Evolutionary conservation across 2,113 vertebrate species (phyloP).

Genomic region (Megaceryle maxima): DNA sequence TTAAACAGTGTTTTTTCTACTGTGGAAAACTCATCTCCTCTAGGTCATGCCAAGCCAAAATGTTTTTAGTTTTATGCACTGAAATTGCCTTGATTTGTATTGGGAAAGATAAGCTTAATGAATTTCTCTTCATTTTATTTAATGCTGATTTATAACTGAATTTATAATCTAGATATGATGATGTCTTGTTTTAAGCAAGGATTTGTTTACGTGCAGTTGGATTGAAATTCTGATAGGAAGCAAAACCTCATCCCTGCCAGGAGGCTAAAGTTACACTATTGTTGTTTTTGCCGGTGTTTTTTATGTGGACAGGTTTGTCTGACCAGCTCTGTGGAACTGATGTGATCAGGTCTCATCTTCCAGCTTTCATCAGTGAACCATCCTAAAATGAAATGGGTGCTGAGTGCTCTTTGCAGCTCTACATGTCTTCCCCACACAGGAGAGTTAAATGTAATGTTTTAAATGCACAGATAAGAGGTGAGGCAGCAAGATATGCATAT

Average conservation of each 20-base stretch:
- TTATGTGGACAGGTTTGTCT: neutral
- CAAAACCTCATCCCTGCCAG: neutral
- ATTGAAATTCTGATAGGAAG: neutral
- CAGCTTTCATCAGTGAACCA: neutral
- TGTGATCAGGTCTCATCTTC: fast-evolving
- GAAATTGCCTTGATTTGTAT: neutral
- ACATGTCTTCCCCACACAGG: neutral
- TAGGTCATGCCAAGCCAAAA: neutral
- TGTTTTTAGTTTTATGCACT: neutral
- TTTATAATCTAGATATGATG: neutral
- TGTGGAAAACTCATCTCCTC: neutral
- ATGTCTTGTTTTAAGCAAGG: neutral
- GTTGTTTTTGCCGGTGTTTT: neutral
- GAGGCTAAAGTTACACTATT: fast-evolving
- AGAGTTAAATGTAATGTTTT: neutral
- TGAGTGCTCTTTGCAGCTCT: neutral
- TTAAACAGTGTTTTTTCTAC: neutral
- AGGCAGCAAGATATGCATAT: neutral
- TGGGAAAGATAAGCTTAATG: neutral
- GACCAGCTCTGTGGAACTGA: neutral
- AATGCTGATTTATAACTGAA: neutral
- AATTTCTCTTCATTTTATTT: neutral
- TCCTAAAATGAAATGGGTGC: neutral
- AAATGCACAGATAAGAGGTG: neutral
- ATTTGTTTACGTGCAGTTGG: neutral